Evolutionary conservation across 2,797 vertebrate species (phyloP).

Genomic region (Pelobates cultripes): DNA sequence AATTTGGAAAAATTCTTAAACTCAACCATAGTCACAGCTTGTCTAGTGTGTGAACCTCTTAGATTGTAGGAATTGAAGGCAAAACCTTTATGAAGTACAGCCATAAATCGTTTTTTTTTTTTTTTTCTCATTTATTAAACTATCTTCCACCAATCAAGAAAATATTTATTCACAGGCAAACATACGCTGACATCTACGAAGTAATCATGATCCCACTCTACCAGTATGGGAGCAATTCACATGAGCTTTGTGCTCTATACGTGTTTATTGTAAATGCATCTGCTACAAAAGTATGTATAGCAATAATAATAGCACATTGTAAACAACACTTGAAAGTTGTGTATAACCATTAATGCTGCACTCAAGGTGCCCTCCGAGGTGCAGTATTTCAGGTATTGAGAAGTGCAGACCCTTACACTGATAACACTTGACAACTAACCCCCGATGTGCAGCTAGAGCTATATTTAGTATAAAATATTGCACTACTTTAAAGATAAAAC

Average conservation of each 20-base stretch:
- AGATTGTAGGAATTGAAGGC: too few species aligned
- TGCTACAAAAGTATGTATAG: not conserved
- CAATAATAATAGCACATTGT: not conserved
- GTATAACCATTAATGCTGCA: not conserved
- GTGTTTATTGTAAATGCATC: not conserved
- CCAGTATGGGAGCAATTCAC: too few species aligned
- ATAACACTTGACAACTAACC: constrained; percentile 10
- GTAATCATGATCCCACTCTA: too few species aligned
- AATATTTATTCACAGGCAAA: too few species aligned
- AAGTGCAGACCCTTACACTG: not conserved
- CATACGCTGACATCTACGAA: too few species aligned
- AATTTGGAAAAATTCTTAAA: too few species aligned
- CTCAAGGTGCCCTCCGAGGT: constrained; percentile 3
- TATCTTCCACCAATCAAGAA: too few species aligned
- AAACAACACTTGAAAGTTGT: not conserved
- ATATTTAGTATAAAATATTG: not conserved
- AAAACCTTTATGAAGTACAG: too few species aligned
- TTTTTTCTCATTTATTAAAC: too few species aligned
- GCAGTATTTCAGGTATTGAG: constrained; percentile 4
- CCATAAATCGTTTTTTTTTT: too few species aligned
- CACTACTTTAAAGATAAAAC: not conserved
- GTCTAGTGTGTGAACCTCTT: too few species aligned
- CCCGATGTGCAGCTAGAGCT: not conserved
- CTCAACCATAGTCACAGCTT: too few species aligned
- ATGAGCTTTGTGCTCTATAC: not conserved